Conservation (phyloP, 2,888 invertebrate genomes). For the Stenodera caucasica region DNA sequence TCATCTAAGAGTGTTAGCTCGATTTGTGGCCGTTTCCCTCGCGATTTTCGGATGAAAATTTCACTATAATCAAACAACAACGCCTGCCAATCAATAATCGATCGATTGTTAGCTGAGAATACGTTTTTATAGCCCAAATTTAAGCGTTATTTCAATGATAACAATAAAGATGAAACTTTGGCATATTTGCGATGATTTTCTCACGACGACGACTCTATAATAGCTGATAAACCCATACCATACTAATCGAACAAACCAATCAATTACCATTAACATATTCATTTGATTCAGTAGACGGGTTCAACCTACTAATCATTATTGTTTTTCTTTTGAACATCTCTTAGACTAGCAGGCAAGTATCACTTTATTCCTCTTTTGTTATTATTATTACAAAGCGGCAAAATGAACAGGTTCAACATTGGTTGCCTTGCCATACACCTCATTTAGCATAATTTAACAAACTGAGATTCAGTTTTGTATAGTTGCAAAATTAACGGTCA, state of each 20-base stretch:
- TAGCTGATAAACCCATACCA: neutral
- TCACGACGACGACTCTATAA: neutral
- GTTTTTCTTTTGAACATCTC: neutral
- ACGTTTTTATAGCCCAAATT: too few species aligned
- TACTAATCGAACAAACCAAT: neutral
- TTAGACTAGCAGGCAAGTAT: neutral
- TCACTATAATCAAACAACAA: too few species aligned
- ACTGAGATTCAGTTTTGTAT: neutral
- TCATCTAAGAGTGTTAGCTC: too few species aligned
- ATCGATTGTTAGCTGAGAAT: too few species aligned
- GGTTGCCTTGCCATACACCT: neutral
- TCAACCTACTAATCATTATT: neutral
- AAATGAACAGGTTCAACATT: neutral
- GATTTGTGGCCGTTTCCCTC: too few species aligned
- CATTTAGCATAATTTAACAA: neutral
- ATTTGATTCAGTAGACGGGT: neutral
- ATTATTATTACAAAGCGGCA: conserved; percentile 7
- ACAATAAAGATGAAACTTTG: too few species aligned
- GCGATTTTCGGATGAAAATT: too few species aligned
- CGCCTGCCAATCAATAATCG: too few species aligned
- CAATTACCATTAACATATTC: conserved; percentile 2
- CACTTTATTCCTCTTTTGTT: neutral
- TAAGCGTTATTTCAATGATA: too few species aligned
- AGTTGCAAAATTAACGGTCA: neutral
- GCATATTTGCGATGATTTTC: neutral